A percentile compares a stretch with the other conserved stretches of the same genome.
Conservation (phyloP, 2,888 invertebrate species). For the Muschampia plurimacula region DNA sequence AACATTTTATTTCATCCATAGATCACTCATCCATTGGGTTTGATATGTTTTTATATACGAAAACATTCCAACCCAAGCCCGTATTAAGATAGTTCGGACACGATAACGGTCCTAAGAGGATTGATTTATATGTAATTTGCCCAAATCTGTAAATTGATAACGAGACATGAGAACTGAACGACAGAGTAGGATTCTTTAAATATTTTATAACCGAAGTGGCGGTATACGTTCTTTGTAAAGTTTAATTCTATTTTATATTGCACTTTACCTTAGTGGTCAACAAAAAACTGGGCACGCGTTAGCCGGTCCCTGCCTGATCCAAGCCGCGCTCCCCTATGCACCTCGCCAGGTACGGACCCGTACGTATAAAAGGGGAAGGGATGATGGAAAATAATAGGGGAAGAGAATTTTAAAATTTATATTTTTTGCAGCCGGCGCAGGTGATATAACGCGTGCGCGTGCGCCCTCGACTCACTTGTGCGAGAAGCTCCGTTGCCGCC, state of each 20-base stretch:
- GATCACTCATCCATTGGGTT: conserved; percentile 54
- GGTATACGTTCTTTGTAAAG: conserved; percentile 11
- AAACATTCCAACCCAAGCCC: conserved; percentile 53
- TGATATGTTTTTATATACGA: conserved; percentile 57
- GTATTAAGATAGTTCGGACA: conserved; percentile 57
- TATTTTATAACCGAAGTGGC: background rate
- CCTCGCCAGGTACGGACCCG: conserved; percentile 82
- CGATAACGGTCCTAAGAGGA: conserved; percentile 62
- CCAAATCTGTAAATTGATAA: conserved; percentile 51
- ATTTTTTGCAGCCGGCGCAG: conserved; percentile 86
- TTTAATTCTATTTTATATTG: conserved; percentile 36
- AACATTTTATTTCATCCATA: conserved; percentile 58
- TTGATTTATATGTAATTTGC: conserved; percentile 63
- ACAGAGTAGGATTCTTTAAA: background rate
- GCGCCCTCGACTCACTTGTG: conserved; percentile 83
- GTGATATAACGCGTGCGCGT: conserved; percentile 84
- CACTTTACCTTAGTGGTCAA: conserved; percentile 73
- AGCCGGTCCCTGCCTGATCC: conserved; percentile 57
- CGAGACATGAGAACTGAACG: conserved; percentile 32
- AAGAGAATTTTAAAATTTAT: conserved; percentile 85
- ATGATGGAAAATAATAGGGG: conserved; percentile 86
- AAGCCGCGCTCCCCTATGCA: conserved; percentile 59
- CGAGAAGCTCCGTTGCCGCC: conserved; percentile 75
- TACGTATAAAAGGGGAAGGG: conserved; percentile 81
- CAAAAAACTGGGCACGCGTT: conserved; percentile 81